Conservation (phyloP, 1,140 invertebrate species). For the Rhyacophila brunnea region DNA sequence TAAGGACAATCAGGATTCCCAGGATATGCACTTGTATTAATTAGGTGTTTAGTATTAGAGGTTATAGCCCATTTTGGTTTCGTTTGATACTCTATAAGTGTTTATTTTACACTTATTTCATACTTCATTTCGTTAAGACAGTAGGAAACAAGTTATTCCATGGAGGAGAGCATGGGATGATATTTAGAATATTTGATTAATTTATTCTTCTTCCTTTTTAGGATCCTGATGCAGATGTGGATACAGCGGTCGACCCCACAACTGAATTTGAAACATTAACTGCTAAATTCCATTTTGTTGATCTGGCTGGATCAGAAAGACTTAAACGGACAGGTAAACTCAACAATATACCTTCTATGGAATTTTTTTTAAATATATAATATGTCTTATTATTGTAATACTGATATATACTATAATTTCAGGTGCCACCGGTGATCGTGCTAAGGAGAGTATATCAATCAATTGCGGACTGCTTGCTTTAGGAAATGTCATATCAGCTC, state of each 20-base stretch:
- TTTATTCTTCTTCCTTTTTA: too few species aligned
- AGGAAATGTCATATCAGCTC: slow-evolving; percentile 96
- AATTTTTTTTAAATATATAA: background rate
- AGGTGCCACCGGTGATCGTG: slow-evolving; percentile 72
- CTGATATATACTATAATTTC: too few species aligned
- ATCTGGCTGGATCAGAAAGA: slow-evolving; percentile 94
- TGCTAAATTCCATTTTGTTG: slow-evolving; percentile 94
- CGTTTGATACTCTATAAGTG: too few species aligned
- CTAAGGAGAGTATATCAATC: slow-evolving; percentile 92
- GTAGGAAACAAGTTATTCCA: background rate
- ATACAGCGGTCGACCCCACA: slow-evolving; percentile 49
- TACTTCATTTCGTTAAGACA: slow-evolving; percentile 24
- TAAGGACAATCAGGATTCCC: too few species aligned
- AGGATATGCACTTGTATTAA: too few species aligned
- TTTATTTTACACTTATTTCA: too few species aligned
- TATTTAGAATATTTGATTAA: too few species aligned
- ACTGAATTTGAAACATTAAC: slow-evolving; percentile 83
- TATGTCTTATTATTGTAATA: background rate
- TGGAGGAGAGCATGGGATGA: too few species aligned
- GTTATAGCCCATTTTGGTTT: too few species aligned
- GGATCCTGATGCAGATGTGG: slow-evolving; percentile 56
- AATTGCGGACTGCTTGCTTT: slow-evolving; percentile 91
- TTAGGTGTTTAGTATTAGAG: too few species aligned
- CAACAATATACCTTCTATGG: too few species aligned
- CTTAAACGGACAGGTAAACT: slow-evolving; percentile 87